Evolutionary conservation across 2,113 vertebrate species (phyloP).

Genomic region (Puntigrus tetrazona): DNA sequence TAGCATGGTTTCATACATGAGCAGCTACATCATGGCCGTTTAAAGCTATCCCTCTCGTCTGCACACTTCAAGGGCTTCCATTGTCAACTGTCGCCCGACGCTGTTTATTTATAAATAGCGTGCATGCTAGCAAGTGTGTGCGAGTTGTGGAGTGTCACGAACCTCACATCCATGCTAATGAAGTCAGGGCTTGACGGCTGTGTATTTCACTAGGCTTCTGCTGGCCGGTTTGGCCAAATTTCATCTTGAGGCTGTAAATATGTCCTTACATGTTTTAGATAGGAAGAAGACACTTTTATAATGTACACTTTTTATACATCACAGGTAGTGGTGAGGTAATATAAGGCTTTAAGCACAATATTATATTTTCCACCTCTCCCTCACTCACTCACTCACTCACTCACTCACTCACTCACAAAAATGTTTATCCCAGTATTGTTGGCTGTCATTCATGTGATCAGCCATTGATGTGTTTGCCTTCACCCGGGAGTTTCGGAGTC

Average conservation of each 20-base stretch:
- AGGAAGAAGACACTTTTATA: not conserved
- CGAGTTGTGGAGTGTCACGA: not conserved
- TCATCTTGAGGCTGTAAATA: not conserved
- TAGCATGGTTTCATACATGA: conserved; percentile 62
- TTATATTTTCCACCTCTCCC: not conserved
- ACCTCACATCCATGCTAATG: conserved; percentile 15
- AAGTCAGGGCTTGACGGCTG: not conserved
- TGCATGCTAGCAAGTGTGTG: not conserved
- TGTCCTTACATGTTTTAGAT: not conserved
- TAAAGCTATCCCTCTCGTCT: conserved; percentile 40
- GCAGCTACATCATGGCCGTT: conserved; percentile 56
- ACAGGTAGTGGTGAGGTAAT: not conserved
- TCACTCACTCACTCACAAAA: conserved; percentile 6
- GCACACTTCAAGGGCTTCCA: conserved; percentile 38
- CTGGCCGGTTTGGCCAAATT: not conserved
- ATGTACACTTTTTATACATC: not conserved
- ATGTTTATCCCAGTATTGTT: conserved; percentile 29
- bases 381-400: not conserved
- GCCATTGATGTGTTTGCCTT: not conserved
- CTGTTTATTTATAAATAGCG: conserved; percentile 53
- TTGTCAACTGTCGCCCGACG: conserved; percentile 26
- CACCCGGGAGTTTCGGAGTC: conserved; percentile 1
- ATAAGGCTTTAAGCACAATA: not conserved
- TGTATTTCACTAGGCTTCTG: not conserved
- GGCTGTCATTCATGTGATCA: conserved; percentile 45